A percentile compares a stretch with the other conserved stretches of the same genome.
These are phyloP conservation scores for Epistrophe grossulariae DNA, from an alignment of 2,888 invertebrate genomes.

Conservation along the genomic window DNA sequence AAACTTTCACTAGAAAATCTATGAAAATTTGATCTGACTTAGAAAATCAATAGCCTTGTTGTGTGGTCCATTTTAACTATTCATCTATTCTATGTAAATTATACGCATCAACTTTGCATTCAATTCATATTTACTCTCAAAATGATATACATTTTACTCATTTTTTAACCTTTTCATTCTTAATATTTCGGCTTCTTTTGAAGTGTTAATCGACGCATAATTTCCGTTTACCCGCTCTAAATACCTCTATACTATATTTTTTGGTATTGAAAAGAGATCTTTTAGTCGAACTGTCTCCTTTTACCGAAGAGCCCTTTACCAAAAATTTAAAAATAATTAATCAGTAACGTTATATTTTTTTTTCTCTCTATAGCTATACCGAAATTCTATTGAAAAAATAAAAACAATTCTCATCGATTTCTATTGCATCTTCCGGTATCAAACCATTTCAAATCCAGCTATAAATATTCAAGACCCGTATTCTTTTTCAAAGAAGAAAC, in stretches of 20 bases:
- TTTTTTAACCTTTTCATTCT: not conserved
- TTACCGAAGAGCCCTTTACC: not conserved
- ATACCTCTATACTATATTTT: not conserved
- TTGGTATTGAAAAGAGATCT: not conserved
- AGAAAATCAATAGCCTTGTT: not conserved
- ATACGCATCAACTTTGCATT: not conserved
- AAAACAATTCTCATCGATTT: conserved; percentile 16
- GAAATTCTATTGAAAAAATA: not conserved
- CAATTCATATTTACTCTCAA: not conserved
- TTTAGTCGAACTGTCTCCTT: not conserved
- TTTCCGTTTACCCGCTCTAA: not conserved
- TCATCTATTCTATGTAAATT: not conserved
- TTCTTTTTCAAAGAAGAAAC: conserved; percentile 5
- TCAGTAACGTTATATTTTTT: not conserved
- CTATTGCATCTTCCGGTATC: conserved; percentile 28
- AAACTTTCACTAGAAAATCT: not conserved
- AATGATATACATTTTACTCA: not conserved
- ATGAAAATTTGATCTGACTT: not conserved
- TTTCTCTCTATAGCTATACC: not conserved
- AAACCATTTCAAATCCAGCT: not conserved
- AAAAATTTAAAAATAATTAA: conserved; percentile 9
- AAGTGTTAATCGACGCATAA: not conserved
- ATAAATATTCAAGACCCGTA: conserved; percentile 23
- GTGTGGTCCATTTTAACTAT: not conserved
- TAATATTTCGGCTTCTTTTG: not conserved